Evolutionary conservation across 2,797 vertebrate species (phyloP).

Genomic region (Aulostomus chinensis): DNA sequence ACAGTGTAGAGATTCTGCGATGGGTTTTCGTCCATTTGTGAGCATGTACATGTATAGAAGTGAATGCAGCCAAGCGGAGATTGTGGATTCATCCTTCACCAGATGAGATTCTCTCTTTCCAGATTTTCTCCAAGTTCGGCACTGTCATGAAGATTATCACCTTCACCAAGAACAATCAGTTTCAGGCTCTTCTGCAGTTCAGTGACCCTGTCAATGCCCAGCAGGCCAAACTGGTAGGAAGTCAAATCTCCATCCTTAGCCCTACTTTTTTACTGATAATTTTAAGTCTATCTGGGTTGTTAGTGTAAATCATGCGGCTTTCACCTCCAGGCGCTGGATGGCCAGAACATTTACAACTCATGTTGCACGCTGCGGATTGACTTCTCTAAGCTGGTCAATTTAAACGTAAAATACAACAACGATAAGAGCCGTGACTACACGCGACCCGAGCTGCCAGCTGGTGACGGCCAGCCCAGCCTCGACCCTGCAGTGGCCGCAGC

Average conservation of each 20-base stretch:
- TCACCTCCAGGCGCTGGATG: constrained; percentile 87
- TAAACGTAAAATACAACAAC: constrained; percentile 99
- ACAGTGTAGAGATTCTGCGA: no score
- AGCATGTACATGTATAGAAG: no score
- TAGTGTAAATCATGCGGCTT: neutral
- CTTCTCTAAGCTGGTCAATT: constrained; percentile 97
- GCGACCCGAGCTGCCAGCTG: constrained; percentile 93
- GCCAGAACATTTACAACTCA: constrained; percentile 98
- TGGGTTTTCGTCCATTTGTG: no score
- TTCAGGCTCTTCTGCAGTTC: constrained; percentile 96
- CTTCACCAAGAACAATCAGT: constrained; percentile 99
- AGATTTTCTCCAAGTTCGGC: constrained; percentile 99
- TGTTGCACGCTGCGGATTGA: constrained; percentile 98
- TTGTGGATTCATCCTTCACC: no score
- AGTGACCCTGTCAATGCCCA: constrained; percentile 94
- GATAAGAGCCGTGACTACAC: constrained; percentile 99
- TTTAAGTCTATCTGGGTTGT: neutral
- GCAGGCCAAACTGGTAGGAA: constrained; percentile 91
- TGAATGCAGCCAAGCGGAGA: no score
- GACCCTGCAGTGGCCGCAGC: constrained; percentile 90
- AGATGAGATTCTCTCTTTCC: no score
- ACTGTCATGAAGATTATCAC: constrained; percentile 99
- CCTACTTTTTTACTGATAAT: neutral
- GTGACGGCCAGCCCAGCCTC: constrained; percentile 91
- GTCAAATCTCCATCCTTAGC: neutral